Base-by-base conservation (phyloP, 2,888 invertebrate species). In the Pristionchus mayeri region DNA sequence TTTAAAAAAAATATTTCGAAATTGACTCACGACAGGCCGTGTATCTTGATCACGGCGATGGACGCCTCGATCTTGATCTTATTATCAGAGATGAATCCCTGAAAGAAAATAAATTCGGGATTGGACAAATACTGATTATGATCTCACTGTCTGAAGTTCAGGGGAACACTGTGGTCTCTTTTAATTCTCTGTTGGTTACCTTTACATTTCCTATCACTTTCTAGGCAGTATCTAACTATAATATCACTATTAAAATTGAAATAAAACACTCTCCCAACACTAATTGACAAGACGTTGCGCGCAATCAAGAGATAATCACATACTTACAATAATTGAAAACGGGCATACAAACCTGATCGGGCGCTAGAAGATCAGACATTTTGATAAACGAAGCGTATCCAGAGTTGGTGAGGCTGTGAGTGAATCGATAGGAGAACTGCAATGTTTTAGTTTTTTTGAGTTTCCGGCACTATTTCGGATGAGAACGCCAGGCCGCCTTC, bases 341-440 rank as follows among this genome's bases (percentile, higher is more conserved):
- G 30, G 30, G 30, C 2, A 30, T 27, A 0, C 30, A 21, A 16
- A 67, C 67, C 37, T 67, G 18, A 40, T 27, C 67, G 2, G 21
- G 67, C 11, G 37, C 21, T 16, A 67, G 67, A 4, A 67, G 18
- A 3, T 67, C 37, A 27, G 34, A 0, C 37, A 37, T n/a, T n/a
- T 37, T 71, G 24, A 71, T 71, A 13, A 71, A 44, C 9, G 71
- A 71, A 3, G 71, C 71, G 7, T 71, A 71, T 9, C 71, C 71
- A 9, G 71, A 71, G 24, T 71, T 71, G 11, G 40, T 71, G 7
- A 40, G 71, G 24, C 24, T 40, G 40, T 24, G 71, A 0, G n/a
- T 71, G 40, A 44, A 71, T 0, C 71, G 71, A 44, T 71, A 71
- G n/a, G 71, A 71, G 44, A 71, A 40, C 71, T 71, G 40, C 9